Evolutionary conservation across 1,140 invertebrate species (phyloP), one percentile per base, ranked within the genome.

Genomic region (Liolophura sinensis): DNA sequence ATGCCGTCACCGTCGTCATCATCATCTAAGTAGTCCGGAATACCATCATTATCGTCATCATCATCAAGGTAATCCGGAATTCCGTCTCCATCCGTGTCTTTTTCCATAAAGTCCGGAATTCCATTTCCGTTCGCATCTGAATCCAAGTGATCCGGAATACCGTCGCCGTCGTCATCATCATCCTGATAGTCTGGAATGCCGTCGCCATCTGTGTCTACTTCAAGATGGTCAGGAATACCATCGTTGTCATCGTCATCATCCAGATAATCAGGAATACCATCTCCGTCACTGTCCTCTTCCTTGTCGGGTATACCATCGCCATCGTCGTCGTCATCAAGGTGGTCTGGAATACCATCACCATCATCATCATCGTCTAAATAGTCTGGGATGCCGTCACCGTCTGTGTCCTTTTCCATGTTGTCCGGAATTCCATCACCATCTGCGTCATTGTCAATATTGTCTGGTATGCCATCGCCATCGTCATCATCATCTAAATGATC

Each of bases 381-480:
- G 60, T 76, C 64, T 9, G 71, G 73, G 50, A 76, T 74, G 18
- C 77, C 75, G 67, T 76, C 74, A 78, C 73, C 70, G 64, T 77
- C 71, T n/a, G 62, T 71, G 58, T 76, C 75, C 31, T 18, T 55
- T 62, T 78, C 72, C 20, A 76, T 71, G 46, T 76, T 58, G 65
- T 82, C 73, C 46, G 78, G 74, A 51, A 79, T 78, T 12, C 78
- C 78, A 65, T 77, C 73, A 62, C 76, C 71, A 66, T 76, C 72
- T 64, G 73, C 72, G 64, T 80, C 77, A 63, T 77, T 72, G 47
- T 78, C 70, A 9, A 73, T 55, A 55, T 76, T 65, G 62, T 84
- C 79, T 57, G 81, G 73, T 51, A 79, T 76, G 57, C 82, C 78
- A 71, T 82, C 81, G 52, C 78, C 76, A 58, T 81, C 79, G 61